A percentile compares a stretch with the other conserved stretches of the same genome.
These are phyloP conservation scores for Microplitis deprimator DNA, from an alignment of 2,888 invertebrate species.

Conservation along the genomic window DNA sequence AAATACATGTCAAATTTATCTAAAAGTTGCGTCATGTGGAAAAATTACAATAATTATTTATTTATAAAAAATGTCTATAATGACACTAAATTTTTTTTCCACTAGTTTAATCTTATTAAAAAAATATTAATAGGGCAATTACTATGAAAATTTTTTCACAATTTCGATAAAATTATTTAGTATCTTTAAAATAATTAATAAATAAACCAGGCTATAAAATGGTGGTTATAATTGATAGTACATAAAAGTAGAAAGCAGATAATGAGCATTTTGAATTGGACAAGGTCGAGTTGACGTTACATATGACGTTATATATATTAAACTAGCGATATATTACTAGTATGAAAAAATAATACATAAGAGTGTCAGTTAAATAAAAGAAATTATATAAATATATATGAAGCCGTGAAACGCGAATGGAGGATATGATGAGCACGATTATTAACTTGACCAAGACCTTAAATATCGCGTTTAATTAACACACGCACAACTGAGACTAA, in stretches of 20 bases:
- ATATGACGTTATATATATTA: neutral
- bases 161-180: too few relatives aligned
- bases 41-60: too few relatives aligned
- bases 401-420: neutral
- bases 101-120: too few relatives aligned
- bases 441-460: conserved; percentile 38
- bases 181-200: too few relatives aligned
- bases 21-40: too few relatives aligned
- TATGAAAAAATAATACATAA: neutral
- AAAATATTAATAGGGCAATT: too few relatives aligned
- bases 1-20: too few relatives aligned
- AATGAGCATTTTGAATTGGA: conserved; percentile 35
- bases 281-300: conserved; percentile 32
- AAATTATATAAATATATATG: neutral
- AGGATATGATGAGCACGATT: conserved; percentile 11
- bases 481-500: neutral
- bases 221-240: conserved; percentile 2
- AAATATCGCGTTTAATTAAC: conserved; percentile 25
- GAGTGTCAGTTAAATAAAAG: neutral
- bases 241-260: conserved; percentile 28
- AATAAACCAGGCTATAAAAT: neutral
- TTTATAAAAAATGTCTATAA: too few relatives aligned
- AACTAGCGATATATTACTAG: neutral
- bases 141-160: too few relatives aligned
- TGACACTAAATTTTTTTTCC: too few relatives aligned